A percentile compares a stretch with the other conserved stretches of the same genome.
Evolutionary conservation across 2,797 vertebrate genomes (phyloP).

Genomic region (Adrianichthys oophorus): DNA sequence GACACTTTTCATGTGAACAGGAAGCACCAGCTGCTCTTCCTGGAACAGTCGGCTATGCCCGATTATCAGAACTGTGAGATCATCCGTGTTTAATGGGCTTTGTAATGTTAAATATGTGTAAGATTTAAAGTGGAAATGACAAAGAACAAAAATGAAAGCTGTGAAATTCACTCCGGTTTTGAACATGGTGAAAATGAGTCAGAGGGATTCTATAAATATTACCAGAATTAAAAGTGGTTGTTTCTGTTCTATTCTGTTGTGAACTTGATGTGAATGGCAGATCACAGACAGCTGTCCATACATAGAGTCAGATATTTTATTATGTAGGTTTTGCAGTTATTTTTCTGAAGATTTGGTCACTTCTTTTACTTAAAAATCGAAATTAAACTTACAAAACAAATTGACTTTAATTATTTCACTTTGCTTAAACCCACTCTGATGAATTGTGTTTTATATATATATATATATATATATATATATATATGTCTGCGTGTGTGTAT

Average conservation of each 20-base stretch:
- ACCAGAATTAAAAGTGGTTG: neutral
- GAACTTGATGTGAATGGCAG: neutral
- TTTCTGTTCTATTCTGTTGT: neutral
- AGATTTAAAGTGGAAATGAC: constrained; percentile 4
- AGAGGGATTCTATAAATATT: constrained; percentile 17
- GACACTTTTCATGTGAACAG: constrained; percentile 54
- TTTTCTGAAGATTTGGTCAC: constrained; percentile 22
- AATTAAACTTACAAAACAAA: too few species aligned
- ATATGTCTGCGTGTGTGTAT: too few species aligned
- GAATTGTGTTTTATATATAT: accelerated
- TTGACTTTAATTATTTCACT: too few species aligned
- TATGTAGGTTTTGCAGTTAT: neutral
- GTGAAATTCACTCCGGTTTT: neutral
- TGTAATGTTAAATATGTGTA: neutral
- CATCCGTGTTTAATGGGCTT: too few species aligned
- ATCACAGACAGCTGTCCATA: neutral
- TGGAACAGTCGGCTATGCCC: constrained; percentile 61
- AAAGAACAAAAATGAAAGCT: constrained; percentile 15
- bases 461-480: too few species aligned
- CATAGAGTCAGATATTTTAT: neutral
- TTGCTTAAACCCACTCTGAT: too few species aligned
- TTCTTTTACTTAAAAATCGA: constrained; percentile 11
- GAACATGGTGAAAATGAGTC: constrained; percentile 4
- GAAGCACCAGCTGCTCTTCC: constrained; percentile 62
- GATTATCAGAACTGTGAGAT: constrained; percentile 7